Conservation (phyloP, 1,140 invertebrate species). For the Cydia amplana region DNA sequence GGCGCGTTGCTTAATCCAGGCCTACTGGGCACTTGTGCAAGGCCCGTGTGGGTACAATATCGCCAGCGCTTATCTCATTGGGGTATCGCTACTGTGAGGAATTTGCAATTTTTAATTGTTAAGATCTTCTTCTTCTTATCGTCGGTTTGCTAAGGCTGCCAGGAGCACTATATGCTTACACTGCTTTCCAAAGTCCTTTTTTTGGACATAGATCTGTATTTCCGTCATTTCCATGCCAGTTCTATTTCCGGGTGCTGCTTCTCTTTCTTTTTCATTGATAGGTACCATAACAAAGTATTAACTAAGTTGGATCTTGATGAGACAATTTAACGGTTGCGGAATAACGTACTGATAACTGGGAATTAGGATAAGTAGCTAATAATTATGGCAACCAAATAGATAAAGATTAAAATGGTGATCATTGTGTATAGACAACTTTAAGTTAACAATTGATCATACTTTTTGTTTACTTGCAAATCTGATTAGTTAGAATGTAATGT, state of each 20-base stretch:
- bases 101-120: conserved; percentile 20
- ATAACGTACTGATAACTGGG: no score
- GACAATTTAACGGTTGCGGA: no score
- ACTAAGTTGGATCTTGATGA: no score
- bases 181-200: not conserved
- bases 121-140: not conserved
- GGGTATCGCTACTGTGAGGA: conserved; percentile 19
- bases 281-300: no score
- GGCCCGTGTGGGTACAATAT: not conserved
- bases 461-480: conserved; percentile 15
- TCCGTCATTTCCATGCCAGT: no score
- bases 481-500: conserved; percentile 9
- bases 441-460: not conserved
- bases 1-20: conserved; percentile 25
- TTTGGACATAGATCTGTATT: no score
- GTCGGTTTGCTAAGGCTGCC: no score
- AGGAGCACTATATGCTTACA: not conserved
- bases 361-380: no score
- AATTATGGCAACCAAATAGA: no score
- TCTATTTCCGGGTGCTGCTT: no score
- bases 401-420: no score
- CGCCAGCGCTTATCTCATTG: conserved; percentile 19
- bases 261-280: no score
- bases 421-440: not conserved
- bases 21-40: conserved; percentile 24